Base-by-base conservation (phyloP, 2,888 invertebrate species). In the Agriopis marginaria region DNA sequence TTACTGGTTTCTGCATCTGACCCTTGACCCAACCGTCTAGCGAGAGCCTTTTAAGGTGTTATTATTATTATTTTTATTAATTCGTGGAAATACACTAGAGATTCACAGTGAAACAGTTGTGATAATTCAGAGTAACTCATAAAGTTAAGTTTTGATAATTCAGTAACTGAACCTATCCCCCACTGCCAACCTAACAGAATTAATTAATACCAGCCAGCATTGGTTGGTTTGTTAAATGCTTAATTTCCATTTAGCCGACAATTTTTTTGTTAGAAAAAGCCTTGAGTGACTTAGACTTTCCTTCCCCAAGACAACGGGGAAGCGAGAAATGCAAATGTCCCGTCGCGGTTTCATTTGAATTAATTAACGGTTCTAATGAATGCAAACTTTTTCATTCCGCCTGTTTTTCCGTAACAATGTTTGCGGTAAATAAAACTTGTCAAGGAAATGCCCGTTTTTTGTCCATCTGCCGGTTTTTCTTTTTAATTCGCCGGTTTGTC, bases 391-490 rank as follows among this genome's bases (percentile, higher is more conserved):
- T 91, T 91, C 88, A 88, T 88, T 88, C 89, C 83, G 80, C 75
- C 80, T 82, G 85, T 86, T 86, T 88, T 83, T 84, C 84, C 83
- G 88, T 92, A 92, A 93, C 94, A 93, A 91, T 94, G 93, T 93
- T 93, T 92, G 90, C 91, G 90, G 91, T 92, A 92, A 93, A 93
- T 89, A 93, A 92, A 93, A 92, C 89, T 94, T 93, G 92, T 93
- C 90, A 92, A 89, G 92, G 93, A 92, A 94, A 90, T 89, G 87
- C 66, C 82, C 81, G 85, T 90, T 91, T 90, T 92, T 89, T 86
- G 86, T 87, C 87, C 88, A 88, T 90, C 91, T 90, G 91, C 85
- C 83, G 82, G 85, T 83, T 82, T 83, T 86, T 91, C 86, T 89
- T 89, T 91, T 91, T 90, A 90, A 91, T 93, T 92, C 87, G 87